Conservation (phyloP, 2,113 vertebrate species). For the Cheilinus undulatus region DNA sequence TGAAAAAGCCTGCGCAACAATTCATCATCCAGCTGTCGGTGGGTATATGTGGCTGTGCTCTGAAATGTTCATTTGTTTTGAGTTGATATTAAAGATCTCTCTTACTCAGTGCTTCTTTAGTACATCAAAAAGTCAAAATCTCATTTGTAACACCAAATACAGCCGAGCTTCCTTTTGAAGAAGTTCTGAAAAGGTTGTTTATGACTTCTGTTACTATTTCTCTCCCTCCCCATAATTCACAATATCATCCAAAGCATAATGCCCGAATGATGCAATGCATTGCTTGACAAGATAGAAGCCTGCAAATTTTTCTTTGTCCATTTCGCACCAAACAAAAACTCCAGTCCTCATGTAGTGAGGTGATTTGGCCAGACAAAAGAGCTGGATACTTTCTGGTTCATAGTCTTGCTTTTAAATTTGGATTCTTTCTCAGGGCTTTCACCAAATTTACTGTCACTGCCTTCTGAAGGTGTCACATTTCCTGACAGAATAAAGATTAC, state of each 20-base stretch:
- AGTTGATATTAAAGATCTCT: not conserved
- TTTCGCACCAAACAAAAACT: not conserved
- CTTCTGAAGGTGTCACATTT: conserved; percentile 9
- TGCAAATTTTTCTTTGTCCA: conserved; percentile 5
- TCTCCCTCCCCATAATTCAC: not conserved
- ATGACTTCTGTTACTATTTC: not conserved
- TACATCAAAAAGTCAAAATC: not conserved
- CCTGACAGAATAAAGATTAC: not conserved
- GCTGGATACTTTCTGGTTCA: conserved; percentile 2
- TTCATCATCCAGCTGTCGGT: conserved; percentile 54
- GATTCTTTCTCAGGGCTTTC: not conserved
- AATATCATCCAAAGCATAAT: not conserved
- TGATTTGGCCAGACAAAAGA: not conserved
- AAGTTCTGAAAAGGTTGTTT: not conserved
- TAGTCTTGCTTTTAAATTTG: not conserved
- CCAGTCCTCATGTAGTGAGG: too few relatives aligned
- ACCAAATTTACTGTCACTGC: not conserved
- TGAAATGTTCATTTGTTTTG: conserved; percentile 32
- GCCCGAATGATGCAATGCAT: not conserved
- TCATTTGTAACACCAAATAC: not conserved
- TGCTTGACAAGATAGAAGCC: conserved; percentile 5
- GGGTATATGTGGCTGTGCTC: conserved; percentile 14
- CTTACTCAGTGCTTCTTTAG: not conserved
- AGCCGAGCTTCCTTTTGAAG: not conserved
- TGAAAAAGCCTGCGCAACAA: conserved; percentile 8